These are phyloP conservation scores for Creontiades dilutus DNA, from an alignment of 2,888 invertebrate species.

Conservation along the genomic window DNA sequence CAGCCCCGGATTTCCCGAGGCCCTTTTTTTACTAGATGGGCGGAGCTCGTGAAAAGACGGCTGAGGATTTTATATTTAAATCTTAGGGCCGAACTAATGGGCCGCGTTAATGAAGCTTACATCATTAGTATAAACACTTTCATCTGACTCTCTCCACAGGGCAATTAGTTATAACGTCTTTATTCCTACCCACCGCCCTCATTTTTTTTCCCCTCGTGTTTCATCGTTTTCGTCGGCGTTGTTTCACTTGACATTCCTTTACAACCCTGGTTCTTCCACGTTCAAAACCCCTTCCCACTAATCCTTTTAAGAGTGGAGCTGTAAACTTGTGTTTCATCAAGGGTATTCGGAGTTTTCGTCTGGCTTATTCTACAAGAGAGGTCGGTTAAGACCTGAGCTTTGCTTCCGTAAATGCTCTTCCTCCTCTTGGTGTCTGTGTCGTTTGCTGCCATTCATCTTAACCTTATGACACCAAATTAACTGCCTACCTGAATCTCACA, in stretches of 20 bases:
- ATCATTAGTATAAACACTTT: slow-evolving; percentile 67
- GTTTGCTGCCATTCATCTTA: too few relatives aligned
- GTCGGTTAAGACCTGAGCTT: neutral
- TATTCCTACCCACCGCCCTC: slow-evolving; percentile 26
- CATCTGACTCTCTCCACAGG: slow-evolving; percentile 44
- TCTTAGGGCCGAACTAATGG: slow-evolving; percentile 57
- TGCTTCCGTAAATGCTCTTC: neutral
- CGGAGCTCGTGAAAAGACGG: neutral
- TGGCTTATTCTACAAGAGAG: neutral
- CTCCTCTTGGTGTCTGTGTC: too few relatives aligned
- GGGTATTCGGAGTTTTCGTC: neutral
- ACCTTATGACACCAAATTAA: too few relatives aligned
- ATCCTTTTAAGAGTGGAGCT: neutral
- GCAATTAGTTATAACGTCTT: slow-evolving; percentile 67
- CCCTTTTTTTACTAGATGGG: neutral
- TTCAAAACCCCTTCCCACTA: neutral
- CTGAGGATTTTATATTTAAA: slow-evolving; percentile 54
- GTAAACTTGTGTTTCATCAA: neutral
- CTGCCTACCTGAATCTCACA: too few relatives aligned
- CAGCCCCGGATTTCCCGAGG: slow-evolving; percentile 12
- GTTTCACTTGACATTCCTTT: slow-evolving; percentile 17
- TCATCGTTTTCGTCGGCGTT: slow-evolving; percentile 32
- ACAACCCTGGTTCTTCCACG: neutral
- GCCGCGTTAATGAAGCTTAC: slow-evolving; percentile 61
- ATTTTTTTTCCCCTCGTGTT: slow-evolving; percentile 38